Percentiles rank a stretch among this genome's conserved stretches.
Evolutionary conservation across 2,113 vertebrate genomes (phyloP).

Genomic region (Ibidorhyncha struthersii): DNA sequence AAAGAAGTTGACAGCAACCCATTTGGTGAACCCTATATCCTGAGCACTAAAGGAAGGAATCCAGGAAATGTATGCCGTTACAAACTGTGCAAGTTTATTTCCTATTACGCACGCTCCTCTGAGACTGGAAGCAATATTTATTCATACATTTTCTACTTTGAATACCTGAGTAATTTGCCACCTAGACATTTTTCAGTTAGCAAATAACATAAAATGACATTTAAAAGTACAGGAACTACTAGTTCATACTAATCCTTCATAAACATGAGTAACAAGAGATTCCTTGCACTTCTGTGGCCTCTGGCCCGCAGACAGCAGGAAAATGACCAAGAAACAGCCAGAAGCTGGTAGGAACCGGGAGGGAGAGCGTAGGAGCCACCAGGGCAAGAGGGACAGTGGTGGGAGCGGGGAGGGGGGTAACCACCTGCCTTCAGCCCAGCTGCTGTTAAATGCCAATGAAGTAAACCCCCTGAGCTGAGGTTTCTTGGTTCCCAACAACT

Average conservation of each 20-base stretch:
- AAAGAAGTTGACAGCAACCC: not conserved
- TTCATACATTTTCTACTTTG: not conserved
- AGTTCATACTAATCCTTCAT: not conserved
- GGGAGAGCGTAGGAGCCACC: fast-evolving
- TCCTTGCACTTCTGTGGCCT: not conserved
- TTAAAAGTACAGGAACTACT: not conserved
- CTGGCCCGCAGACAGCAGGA: fast-evolving
- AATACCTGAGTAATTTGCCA: not conserved
- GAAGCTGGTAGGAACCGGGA: not conserved
- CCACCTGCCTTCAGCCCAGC: not conserved
- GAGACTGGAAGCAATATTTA: not conserved
- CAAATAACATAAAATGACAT: not conserved
- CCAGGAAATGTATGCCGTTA: not conserved
- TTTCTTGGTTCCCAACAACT: not conserved
- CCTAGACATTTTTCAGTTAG: not conserved
- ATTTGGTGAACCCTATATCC: not conserved
- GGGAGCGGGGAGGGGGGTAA: fast-evolving
- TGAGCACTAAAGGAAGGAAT: not conserved
- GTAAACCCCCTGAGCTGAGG: not conserved
- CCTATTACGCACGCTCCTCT: not conserved
- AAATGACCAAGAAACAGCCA: not conserved
- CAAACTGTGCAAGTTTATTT: not conserved
- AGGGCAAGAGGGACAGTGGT: not conserved
- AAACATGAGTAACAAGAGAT: not conserved
- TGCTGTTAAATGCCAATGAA: not conserved